These are phyloP conservation scores for Xenentodon cancila DNA, from an alignment of 2,797 vertebrate genomes.

Conservation along the genomic window DNA sequence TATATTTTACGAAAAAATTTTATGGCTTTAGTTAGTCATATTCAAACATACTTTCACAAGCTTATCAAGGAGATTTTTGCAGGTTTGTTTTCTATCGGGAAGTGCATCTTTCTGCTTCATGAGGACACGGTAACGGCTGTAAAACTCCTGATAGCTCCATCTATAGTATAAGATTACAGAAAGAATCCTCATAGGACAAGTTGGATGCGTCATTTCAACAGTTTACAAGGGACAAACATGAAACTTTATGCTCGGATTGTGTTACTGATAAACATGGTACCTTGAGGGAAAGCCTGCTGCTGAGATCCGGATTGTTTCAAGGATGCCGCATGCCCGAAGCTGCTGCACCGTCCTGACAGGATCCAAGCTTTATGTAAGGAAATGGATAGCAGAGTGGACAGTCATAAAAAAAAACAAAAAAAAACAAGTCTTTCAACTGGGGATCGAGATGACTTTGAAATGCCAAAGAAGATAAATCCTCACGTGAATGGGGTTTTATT, in stretches of 20 bases:
- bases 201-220: not conserved
- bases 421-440: slow-evolving; percentile 2
- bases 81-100: slow-evolving; percentile 89
- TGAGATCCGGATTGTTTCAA: slow-evolving; percentile 97
- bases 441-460: not conserved
- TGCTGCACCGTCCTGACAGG: slow-evolving; percentile 94
- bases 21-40: not conserved
- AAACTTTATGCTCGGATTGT: not conserved
- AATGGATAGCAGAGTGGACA: slow-evolving; percentile 2
- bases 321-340: slow-evolving; percentile 93
- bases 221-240: not conserved
- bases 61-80: slow-evolving; percentile 91
- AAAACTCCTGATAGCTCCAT: slow-evolving; percentile 99
- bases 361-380: slow-evolving; percentile 84
- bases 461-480: slow-evolving; percentile 34
- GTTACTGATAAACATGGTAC: slow-evolving; percentile 64
- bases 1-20: not conserved
- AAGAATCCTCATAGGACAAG: too few relatives aligned
- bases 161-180: slow-evolving; percentile 70
- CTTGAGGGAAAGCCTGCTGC: slow-evolving; percentile 98
- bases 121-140: slow-evolving; percentile 94
- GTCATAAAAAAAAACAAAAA: not conserved
- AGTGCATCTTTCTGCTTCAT: slow-evolving; percentile 93
- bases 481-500: slow-evolving; percentile 92
- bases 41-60: slow-evolving; percentile 86